Evolutionary conservation across 2,888 invertebrate genomes (phyloP), one percentile per base, ranked within the genome.

Genomic region (Drosophila mettleri): DNA sequence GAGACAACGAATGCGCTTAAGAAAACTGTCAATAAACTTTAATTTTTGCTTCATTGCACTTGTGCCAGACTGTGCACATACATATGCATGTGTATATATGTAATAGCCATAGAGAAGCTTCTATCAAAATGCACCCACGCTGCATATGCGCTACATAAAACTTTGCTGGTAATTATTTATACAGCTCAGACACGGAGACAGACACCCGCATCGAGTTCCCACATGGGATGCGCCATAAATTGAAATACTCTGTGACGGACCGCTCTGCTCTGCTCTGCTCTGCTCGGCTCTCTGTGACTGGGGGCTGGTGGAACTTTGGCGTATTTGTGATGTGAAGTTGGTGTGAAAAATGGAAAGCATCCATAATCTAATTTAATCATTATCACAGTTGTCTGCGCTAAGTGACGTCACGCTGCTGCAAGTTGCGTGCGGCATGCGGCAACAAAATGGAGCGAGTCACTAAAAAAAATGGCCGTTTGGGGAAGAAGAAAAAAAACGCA

Each of bases 361-460:
- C 87, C 67, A 88, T 85, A 89, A 89, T 89, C 90, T 89, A 90
- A 90, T 90, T 89, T 90, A 81, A 89, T 90, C 90, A 89, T 90
- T 90, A 90, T 89, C 90, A 79, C 89, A 89, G 89, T 74, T 85
- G 81, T 90, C 88, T 90, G 89, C 85, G 78, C 86, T 84, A 90
- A 90, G 89, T 89, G 90, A 80, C 89, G 81, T 79, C 77, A 82
- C 57, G 69, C 20, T 29, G 55, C 31, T 31, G 46, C 31, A 43
- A 14, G 43, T 18, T 43, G 41, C 57, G 46, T 52, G 67, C 60
- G 66, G 74, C 62, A 60, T 55, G 60, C 53, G 27, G 63, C 65
- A 58, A 49, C 58, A 61, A 67, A 75, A 72, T 54, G 52, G 33
- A 24, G 49, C 65, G 61, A 58, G 51, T 53, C 20, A 20, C 39